Percentiles rank a stretch among this genome's conserved stretches.
Conservation (phyloP, 2,797 vertebrate species). For the Sebastes minor region DNA sequence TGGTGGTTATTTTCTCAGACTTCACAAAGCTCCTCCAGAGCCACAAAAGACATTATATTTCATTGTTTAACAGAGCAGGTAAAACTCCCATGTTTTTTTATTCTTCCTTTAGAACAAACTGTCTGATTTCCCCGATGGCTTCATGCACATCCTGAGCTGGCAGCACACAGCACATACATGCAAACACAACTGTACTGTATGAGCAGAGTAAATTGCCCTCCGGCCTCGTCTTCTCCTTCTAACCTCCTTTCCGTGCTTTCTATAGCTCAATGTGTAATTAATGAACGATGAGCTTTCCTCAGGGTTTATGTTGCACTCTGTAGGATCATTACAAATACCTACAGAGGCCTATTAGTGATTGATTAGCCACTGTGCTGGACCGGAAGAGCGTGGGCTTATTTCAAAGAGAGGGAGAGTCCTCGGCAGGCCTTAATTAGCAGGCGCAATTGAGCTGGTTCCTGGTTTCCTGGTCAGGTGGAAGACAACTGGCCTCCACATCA, state of each 20-base stretch:
- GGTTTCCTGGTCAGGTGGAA: slow-evolving; percentile 64
- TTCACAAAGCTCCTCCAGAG: neutral
- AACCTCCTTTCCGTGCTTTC: slow-evolving; percentile 30
- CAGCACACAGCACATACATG: neutral
- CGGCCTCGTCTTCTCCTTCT: neutral
- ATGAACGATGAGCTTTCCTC: slow-evolving; percentile 57
- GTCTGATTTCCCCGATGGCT: slow-evolving; percentile 41
- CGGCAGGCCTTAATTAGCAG: slow-evolving; percentile 54
- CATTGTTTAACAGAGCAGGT: slow-evolving; percentile 10
- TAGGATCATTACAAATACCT: slow-evolving; percentile 66
- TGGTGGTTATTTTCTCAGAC: neutral
- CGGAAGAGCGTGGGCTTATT: slow-evolving; percentile 56
- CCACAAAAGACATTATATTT: neutral
- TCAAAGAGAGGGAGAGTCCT: slow-evolving; percentile 55
- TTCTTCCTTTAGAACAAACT: slow-evolving; percentile 28
- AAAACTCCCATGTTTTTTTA: neutral
- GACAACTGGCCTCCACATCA: slow-evolving; percentile 51
- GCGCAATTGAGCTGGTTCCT: slow-evolving; percentile 39
- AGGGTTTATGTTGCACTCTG: slow-evolving; percentile 48
- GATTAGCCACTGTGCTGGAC: slow-evolving; percentile 53
- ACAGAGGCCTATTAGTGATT: slow-evolving; percentile 67
- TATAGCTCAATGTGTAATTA: slow-evolving; percentile 55
- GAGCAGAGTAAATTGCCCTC: slow-evolving; percentile 8
- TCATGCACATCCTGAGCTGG: slow-evolving; percentile 5
- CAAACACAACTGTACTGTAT: neutral